Evolutionary conservation across 1,140 invertebrate species (phyloP), one percentile per base, ranked within the genome.

Genomic region (Pachyrhynchus sulphureomaculatus): DNA sequence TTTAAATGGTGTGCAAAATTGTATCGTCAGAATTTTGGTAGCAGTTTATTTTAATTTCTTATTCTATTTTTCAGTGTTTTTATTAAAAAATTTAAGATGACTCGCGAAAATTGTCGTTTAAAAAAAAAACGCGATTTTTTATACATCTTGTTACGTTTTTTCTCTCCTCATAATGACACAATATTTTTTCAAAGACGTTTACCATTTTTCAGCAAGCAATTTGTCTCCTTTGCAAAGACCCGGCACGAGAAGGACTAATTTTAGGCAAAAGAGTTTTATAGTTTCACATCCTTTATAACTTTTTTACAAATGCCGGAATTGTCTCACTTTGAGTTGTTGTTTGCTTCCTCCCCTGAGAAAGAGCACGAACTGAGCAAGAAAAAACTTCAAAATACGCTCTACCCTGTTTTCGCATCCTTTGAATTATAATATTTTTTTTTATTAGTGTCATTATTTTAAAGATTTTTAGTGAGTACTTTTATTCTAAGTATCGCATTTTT

Each of bases 231-330:
- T 68, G 62, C 60, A 56, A 64, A 63, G 52, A 62, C 47, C 61
- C 56, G 20, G 59, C 58, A 29, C 26, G 45, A 67, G 44, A 56
- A 55, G 55, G 57, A 69, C 67, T 69, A 69, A 69, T 69, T 69
- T 69, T 69, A 67, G 58, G 65, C 65, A 62, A 66, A 67, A 29
- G 65, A 69, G 64, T 64, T 69, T 68, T 69, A 69, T 69, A 64
- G 67, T 69, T 67, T 67, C 62, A 49, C 67, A 69, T 69, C 62
- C 57, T 55, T 64, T 67, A 62, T 67, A 69, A 48, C 54, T 53
- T 65, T 69, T 67, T 67, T 65, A 62, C 59, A 67, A 69, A 65
- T 62, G 65, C 58, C 52, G 42, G 60, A 69, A 67, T 69, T 69
- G 60, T 65, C 57, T 62, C 63, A 68, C 63, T 65, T 62, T 62